A percentile compares a stretch with the other conserved stretches of the same genome.
phyloP scores from a whole-genome alignment of 2,113 vertebrate genomes.

The Ardeotis arabs region DNA sequence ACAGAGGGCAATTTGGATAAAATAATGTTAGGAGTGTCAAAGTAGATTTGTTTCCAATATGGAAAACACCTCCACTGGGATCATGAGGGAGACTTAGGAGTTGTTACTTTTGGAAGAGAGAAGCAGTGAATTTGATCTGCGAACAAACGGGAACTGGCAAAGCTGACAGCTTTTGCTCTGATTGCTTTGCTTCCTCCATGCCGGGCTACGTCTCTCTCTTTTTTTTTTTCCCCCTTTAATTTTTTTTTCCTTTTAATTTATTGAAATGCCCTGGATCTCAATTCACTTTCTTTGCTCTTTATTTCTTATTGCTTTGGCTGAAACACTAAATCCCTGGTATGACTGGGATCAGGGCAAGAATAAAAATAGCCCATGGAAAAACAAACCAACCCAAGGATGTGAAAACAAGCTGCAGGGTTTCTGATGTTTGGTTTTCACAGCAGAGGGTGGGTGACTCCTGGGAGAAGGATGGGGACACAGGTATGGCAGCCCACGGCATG shows the following conservation, averaged over 20 bases:
- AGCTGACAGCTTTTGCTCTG: slow-evolving; percentile 42
- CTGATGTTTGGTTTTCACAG: neutral
- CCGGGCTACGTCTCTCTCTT: neutral
- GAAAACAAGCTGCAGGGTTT: neutral
- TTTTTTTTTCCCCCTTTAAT: neutral
- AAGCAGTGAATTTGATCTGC: slow-evolving; percentile 33
- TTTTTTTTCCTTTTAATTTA: slow-evolving; percentile 40
- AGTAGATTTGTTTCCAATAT: slow-evolving; percentile 25
- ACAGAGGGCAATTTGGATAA: slow-evolving; percentile 6
- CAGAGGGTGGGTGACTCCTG: neutral
- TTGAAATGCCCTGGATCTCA: slow-evolving; percentile 40
- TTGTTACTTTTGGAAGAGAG: slow-evolving; percentile 24
- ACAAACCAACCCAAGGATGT: neutral
- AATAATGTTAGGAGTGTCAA: neutral
- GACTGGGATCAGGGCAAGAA: slow-evolving; percentile 23
- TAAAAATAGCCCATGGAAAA: slow-evolving; percentile 47
- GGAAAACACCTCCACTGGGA: slow-evolving; percentile 33
- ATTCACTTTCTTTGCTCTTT: slow-evolving; percentile 36
- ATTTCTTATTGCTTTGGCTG: slow-evolving; percentile 61
- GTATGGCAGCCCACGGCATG: neutral
- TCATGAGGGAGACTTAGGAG: neutral
- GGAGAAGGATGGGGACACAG: neutral
- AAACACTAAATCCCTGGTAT: slow-evolving; percentile 47
- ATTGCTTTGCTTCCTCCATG: slow-evolving; percentile 27
- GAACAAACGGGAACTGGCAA: slow-evolving; percentile 33